Evolutionary conservation across 2,797 vertebrate genomes (phyloP).

Genomic region (Chanos chanos): DNA sequence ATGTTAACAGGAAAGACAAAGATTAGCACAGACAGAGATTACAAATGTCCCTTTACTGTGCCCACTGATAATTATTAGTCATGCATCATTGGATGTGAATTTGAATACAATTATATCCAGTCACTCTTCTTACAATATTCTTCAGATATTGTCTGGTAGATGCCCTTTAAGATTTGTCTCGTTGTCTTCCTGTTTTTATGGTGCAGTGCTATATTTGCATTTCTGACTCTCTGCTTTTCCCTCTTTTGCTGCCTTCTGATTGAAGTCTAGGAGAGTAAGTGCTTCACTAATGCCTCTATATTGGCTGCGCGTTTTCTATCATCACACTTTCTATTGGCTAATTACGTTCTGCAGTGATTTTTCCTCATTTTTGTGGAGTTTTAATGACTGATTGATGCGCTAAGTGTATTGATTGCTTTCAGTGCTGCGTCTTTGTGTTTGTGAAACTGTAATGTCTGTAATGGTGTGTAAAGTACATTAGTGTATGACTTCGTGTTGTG

Average conservation of each 20-base stretch:
- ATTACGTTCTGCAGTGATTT: not conserved
- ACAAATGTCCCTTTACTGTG: conserved; percentile 27
- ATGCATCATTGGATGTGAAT: too few species aligned
- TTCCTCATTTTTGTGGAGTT: not conserved
- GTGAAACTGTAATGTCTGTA: too few species aligned
- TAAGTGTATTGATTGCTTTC: not conserved
- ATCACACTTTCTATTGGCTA: not conserved
- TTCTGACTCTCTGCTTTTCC: conserved; percentile 68
- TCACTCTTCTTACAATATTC: too few species aligned
- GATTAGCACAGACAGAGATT: conserved; percentile 22
- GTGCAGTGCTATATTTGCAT: conserved; percentile 9
- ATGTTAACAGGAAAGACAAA: conserved; percentile 25
- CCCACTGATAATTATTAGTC: too few species aligned
- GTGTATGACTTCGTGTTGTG: conserved; percentile 11
- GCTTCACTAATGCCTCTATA: conserved; percentile 5
- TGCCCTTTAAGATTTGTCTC: not conserved
- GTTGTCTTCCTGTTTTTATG: conserved; percentile 11
- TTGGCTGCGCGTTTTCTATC: not conserved
- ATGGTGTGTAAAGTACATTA: not conserved
- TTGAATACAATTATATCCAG: too few species aligned
- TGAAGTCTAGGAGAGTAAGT: conserved; percentile 96
- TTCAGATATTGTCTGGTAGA: too few species aligned
- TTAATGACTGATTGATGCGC: not conserved
- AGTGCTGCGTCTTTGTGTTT: too few species aligned
- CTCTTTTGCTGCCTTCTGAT: conserved; percentile 76